Evolutionary conservation across 35 echinoderm and acorn worm species (phyloP), one percentile per base, ranked within the genome.

Genomic region (Eucidaris tribuloides): DNA sequence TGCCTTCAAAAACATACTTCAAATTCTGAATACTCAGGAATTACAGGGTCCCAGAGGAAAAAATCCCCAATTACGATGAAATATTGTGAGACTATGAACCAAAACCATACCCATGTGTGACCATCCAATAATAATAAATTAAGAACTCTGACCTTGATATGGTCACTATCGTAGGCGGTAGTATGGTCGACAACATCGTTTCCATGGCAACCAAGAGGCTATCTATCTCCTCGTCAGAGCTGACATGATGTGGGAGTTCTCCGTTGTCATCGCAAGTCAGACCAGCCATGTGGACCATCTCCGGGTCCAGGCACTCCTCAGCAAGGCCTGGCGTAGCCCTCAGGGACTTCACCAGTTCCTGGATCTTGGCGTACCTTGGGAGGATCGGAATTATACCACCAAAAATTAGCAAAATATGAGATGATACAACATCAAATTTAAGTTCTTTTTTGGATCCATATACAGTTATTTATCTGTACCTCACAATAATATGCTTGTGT

Each of bases 181-280:
- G 90, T 68, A 89, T 54, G 28, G 42, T 39, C 38, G 60, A 66
- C n/a, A 97, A 48, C 42, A 97, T 32, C 9, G 45, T 57, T 59
- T 86, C 41, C 54, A 82, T 83, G 6, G 77, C 48, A 41, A 44
- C 18, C 36, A 97, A 33, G 20, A 97, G 62, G 57, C 81, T 87
- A 42, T 55, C 68, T 6, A 97, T 89, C 61, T 97, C 94, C 49
- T 85, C 81, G 42, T 85, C 61, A 17, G 85, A 60, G 76, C 94
- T 97, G 64, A 97, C 80, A 58, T 97, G 94, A 76, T 92, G 90
- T 30, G 94, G 94, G 11, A 97, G 90, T 29, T 97, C 94, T 15
- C 87, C 90, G 25, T 81, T 76, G 65, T 91, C 85, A 35, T 97
- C 90, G 50, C 90, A 92, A 7, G 90, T 92, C 85, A 92, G 79